phyloP scores from a whole-genome alignment of 2,888 invertebrate species.

The Danaus chrysippus region DNA sequence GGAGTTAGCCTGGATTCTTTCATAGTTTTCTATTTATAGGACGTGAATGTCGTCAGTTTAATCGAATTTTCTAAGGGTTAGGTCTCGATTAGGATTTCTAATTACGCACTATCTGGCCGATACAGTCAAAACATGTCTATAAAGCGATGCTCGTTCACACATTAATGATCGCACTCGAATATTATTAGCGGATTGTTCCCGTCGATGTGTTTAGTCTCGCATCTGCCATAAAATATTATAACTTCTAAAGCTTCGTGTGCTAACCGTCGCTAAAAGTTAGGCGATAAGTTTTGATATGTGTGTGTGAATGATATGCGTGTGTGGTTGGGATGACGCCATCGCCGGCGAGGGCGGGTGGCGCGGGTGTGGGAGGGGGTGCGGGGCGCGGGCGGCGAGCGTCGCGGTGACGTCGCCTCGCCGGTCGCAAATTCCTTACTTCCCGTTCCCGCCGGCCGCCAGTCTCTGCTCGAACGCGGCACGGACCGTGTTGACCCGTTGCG shows the following conservation, averaged over 20 bases:
- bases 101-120: constrained; percentile 10
- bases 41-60: constrained; percentile 35
- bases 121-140: constrained; percentile 7
- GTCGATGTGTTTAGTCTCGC: constrained; percentile 51
- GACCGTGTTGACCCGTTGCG: constrained; percentile 74
- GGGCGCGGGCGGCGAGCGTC: constrained; percentile 33
- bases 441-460: constrained; percentile 49
- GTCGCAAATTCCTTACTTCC: constrained; percentile 29
- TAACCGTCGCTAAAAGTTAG: constrained; percentile 45
- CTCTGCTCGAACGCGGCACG: constrained; percentile 74
- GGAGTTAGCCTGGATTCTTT: constrained; percentile 42
- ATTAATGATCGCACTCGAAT: constrained; percentile 9
- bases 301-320: constrained; percentile 35
- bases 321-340: constrained; percentile 58
- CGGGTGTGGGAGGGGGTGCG: constrained; percentile 27
- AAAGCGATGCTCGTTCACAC: not conserved
- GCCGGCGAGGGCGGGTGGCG: constrained; percentile 41
- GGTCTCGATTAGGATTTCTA: constrained; percentile 14
- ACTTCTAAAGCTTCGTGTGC: constrained; percentile 39
- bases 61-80: constrained; percentile 37
- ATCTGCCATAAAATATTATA: constrained; percentile 38
- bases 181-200: constrained; percentile 12
- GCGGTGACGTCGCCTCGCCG: constrained; percentile 35
- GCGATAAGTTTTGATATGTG: constrained; percentile 30
- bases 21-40: constrained; percentile 51